Percentiles rank a stretch among this genome's conserved stretches.
Conservation (phyloP, 2,113 vertebrate genomes). For the Coptodon rendalli region DNA sequence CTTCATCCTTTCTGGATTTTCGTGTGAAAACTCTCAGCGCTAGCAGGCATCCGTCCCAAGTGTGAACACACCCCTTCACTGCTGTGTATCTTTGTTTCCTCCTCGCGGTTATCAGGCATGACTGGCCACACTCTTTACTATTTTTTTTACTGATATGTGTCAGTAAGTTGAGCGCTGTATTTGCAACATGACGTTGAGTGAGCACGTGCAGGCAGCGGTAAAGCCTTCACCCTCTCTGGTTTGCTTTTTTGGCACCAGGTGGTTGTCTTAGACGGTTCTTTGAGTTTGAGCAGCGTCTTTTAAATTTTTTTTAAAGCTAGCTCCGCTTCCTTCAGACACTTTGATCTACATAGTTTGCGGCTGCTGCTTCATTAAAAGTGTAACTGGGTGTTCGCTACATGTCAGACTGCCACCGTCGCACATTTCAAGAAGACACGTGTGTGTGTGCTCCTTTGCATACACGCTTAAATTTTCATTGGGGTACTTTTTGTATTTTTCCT, state of each 20-base stretch:
- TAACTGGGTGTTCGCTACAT: not conserved
- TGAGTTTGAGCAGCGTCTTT: not conserved
- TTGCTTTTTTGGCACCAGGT: not conserved
- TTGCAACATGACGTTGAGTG: not conserved
- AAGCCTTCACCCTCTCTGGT: not conserved
- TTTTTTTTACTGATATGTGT: not conserved
- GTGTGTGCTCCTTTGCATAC: not conserved
- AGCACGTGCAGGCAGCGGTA: not conserved
- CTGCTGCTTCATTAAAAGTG: not conserved
- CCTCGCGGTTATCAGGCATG: not conserved
- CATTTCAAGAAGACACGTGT: not conserved
- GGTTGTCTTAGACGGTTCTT: not conserved
- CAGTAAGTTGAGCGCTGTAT: slow-evolving; percentile 9
- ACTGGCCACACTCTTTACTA: not conserved
- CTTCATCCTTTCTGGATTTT: not conserved
- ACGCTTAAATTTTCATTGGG: not conserved
- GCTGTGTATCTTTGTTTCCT: not conserved
- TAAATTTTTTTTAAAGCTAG: not conserved
- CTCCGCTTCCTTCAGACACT: not conserved
- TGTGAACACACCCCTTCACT: not conserved
- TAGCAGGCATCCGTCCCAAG: slow-evolving; percentile 46
- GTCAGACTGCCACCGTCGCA: not conserved
- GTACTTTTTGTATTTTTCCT: not conserved
- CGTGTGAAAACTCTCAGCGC: not conserved
- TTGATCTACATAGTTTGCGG: not conserved